phyloP scores from a whole-genome alignment of 2,113 vertebrate species.

The Aptenodytes forsteri region DNA sequence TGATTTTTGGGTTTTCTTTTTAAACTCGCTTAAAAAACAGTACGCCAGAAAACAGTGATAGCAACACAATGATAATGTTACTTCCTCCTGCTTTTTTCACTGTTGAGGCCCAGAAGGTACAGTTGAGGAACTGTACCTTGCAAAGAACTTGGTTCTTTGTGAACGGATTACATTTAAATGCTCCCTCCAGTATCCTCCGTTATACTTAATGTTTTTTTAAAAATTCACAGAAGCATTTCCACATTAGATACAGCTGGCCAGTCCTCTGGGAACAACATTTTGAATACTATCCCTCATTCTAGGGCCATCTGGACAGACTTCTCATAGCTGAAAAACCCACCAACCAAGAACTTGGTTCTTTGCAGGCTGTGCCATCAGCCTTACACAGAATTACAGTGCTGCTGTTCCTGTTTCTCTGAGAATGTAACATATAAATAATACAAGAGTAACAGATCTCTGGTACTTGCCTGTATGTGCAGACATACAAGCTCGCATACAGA shows the following conservation, averaged over 20 bases:
- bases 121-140: too few relatives aligned
- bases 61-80: background rate
- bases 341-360: background rate
- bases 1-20: background rate
- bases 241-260: conserved; percentile 36
- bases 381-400: background rate
- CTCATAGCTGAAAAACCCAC: background rate
- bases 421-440: background rate
- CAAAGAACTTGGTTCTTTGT: background rate
- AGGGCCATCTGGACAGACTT: conserved; percentile 43
- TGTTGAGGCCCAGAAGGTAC: background rate
- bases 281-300: conserved; percentile 23
- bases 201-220: background rate
- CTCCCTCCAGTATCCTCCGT: conserved; percentile 17
- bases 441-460: background rate
- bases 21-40: background rate
- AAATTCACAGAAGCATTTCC: conserved; percentile 21
- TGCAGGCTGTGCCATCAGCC: background rate
- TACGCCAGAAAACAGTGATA: background rate
- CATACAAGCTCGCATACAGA: background rate
- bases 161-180: conserved; percentile 26
- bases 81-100: background rate
- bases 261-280: conserved; percentile 13
- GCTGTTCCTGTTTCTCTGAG: background rate
- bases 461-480: background rate